Percentiles rank a stretch among this genome's conserved stretches.
phyloP scores from a whole-genome alignment of 2,797 vertebrate genomes.

The Pantherophis alleghaniensis region DNA sequence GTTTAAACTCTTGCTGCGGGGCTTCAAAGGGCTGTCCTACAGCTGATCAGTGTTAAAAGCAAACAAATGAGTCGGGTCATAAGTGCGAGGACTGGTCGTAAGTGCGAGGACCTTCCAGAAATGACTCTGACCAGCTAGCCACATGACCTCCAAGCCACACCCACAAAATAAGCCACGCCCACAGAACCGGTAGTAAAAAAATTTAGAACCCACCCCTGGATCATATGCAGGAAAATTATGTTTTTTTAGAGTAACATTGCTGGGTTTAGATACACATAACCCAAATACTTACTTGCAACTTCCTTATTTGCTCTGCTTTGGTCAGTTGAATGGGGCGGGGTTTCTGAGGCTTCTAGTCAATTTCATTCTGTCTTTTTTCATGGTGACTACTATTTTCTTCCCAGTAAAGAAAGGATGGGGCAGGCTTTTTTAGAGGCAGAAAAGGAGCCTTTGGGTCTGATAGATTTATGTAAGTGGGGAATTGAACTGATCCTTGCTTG shows the following conservation, averaged over 20 bases:
- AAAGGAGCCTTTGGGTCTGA: neutral
- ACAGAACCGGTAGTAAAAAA: too few relatives aligned
- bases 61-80: too few relatives aligned
- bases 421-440: neutral
- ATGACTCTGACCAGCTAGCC: too few relatives aligned
- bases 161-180: too few relatives aligned
- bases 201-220: neutral
- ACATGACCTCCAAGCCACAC: too few relatives aligned
- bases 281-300: neutral
- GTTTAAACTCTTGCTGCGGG: too few relatives aligned
- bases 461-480: neutral
- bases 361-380: neutral
- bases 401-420: neutral
- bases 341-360: neutral
- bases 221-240: neutral
- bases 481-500: neutral
- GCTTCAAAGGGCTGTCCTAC: too few relatives aligned
- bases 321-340: neutral
- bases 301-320: neutral
- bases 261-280: neutral
- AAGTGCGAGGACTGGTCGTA: too few relatives aligned
- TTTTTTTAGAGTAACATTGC: neutral
- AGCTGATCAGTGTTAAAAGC: too few relatives aligned
- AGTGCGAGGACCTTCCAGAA: too few relatives aligned
- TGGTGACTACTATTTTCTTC: neutral